Conservation (phyloP, 2,888 invertebrate genomes). For the Microchrysa polita region DNA sequence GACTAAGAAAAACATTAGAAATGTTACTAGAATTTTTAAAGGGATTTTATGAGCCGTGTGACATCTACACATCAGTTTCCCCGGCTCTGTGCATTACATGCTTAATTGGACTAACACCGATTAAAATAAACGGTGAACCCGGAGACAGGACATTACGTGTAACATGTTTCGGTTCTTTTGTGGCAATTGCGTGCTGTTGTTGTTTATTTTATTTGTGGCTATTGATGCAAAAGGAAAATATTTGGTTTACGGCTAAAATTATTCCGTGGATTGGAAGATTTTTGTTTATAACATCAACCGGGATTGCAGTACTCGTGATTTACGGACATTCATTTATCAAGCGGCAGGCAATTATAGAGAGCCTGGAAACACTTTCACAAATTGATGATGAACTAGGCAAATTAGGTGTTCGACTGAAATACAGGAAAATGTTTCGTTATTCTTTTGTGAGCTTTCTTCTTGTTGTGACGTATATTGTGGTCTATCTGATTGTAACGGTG, state of each 20-base stretch:
- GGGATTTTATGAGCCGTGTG: slow-evolving; percentile 23
- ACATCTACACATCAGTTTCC: slow-evolving; percentile 20
- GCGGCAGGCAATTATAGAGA: background rate
- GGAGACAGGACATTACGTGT: slow-evolving; percentile 8
- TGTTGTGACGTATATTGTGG: background rate
- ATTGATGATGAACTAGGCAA: slow-evolving; percentile 15
- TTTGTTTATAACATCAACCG: slow-evolving; percentile 54
- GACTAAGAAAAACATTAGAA: background rate
- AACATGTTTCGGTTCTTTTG: background rate
- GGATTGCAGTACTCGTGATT: slow-evolving; percentile 43
- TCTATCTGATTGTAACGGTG: background rate
- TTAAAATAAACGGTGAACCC: background rate
- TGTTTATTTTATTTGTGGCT: background rate
- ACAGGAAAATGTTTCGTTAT: slow-evolving; percentile 35
- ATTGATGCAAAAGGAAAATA: slow-evolving; percentile 44
- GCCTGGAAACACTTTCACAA: background rate
- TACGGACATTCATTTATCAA: slow-evolving; percentile 27
- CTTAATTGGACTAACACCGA: slow-evolving; percentile 1
- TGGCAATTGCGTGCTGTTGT: background rate
- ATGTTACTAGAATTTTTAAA: slow-evolving; percentile 7
- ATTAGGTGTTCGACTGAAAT: slow-evolving; percentile 32
- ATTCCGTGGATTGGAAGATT: slow-evolving; percentile 59
- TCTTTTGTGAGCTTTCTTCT: slow-evolving; percentile 51
- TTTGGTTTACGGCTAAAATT: slow-evolving; percentile 62
- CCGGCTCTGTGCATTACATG: slow-evolving; percentile 18